Evolutionary conservation across 2,888 invertebrate species (phyloP).

Genomic region (Brassicogethes aeneus): DNA sequence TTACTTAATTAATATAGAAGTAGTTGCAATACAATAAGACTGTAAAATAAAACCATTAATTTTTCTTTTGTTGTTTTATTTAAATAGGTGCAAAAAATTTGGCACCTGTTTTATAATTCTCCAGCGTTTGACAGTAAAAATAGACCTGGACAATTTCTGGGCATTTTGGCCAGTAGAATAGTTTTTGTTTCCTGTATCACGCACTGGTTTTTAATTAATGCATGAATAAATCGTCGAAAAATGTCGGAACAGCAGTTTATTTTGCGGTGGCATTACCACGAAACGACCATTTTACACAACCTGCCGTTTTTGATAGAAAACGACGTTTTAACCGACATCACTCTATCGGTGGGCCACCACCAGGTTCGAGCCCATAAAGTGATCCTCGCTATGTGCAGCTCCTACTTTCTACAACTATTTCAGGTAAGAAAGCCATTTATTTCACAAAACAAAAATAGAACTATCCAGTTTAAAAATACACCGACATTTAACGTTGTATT

Average conservation of each 20-base stretch:
- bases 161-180: conserved; percentile 27
- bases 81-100: too few relatives aligned
- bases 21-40: too few relatives aligned
- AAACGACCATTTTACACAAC: conserved; percentile 55
- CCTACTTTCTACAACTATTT: conserved; percentile 82
- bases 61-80: too few relatives aligned
- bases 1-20: too few relatives aligned
- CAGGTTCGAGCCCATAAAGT: conserved; percentile 79
- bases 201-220: conserved; percentile 9
- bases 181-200: conserved; percentile 28
- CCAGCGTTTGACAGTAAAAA: conserved; percentile 34
- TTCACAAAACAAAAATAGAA: conserved; percentile 23
- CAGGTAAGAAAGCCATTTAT: conserved; percentile 51
- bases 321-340: conserved; percentile 79
- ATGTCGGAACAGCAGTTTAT: conserved; percentile 32
- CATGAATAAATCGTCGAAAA: background rate
- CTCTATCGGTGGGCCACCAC: conserved; percentile 75
- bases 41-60: too few relatives aligned
- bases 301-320: conserved; percentile 69
- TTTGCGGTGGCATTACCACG: conserved; percentile 39
- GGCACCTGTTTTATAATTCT: conserved; percentile 39
- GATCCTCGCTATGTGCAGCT: conserved; percentile 82
- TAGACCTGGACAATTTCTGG: conserved; percentile 38
- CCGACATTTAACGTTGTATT: too few relatives aligned
- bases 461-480: too few relatives aligned